Evolutionary conservation across 2,113 vertebrate genomes (phyloP), one percentile per base, ranked within the genome.

Genomic region (Xiphias gladius): DNA sequence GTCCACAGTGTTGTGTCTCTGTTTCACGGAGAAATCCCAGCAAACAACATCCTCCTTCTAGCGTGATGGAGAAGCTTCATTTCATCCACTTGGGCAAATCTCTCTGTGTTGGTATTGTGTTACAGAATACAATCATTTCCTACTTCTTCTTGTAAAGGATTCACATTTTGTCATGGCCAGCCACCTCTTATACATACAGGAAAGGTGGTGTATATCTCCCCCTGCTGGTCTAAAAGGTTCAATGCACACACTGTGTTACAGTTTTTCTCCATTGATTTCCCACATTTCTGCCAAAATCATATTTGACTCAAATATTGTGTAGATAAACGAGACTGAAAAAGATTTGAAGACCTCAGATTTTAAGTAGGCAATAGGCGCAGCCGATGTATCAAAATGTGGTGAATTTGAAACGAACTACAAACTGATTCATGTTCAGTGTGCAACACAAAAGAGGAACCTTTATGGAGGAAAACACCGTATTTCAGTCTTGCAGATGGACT

Each of bases 201-300:
- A 8, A 66, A 10, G 5, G 35, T 52, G 69, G 58, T 10, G 30
- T 11, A 84, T 61, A 78, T 17, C 66, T 1, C 88, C 88, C 75
- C 52, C 92, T 94, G 79, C 68, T 93, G 93, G 89, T 14, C 1
- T 0, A 28, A 69, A 68, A 5, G 17, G 5, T 1, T 0, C 28
- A 32, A 2, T 66, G 19, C 76, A 66, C 54, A 19, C 8, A 62
- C 30, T 16, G 63, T 14, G 1, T 5, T 16, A 26, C 19, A 64
- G n/a, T 10, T 37, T 67, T 55, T 12, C 20, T 35, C 14, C 20
- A 50, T 1, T 32, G 24, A 39, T 7, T 13, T 54, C 9, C 24
- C 26, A 0, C 24, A 68, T 10, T 55, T 41, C 26, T 22, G 26
- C 19, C 9, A 24, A 54, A 24, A n/a, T n/a, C n/a, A n/a, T n/a